Percentiles rank a stretch among this genome's conserved stretches.
These are phyloP conservation scores for Perca flavescens DNA, from an alignment of 2,113 vertebrate genomes.

Conservation along the genomic window DNA sequence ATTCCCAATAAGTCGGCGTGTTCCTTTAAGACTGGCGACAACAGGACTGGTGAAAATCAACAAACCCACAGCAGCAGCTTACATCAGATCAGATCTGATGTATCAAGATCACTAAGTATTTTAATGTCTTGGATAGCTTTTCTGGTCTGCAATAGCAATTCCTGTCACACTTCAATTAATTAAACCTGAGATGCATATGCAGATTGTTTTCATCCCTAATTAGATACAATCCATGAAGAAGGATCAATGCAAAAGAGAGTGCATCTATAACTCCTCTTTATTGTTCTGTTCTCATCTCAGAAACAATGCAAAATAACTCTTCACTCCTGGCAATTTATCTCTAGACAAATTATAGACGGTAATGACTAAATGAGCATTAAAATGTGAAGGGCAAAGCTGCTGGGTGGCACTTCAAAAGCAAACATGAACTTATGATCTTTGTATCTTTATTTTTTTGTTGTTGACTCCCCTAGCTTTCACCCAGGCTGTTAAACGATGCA, in stretches of 20 bases:
- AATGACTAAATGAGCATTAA: constrained; percentile 7
- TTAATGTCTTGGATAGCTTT: constrained; percentile 54
- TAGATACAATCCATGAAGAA: constrained; percentile 48
- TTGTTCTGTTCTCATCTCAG: constrained; percentile 41
- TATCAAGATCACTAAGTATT: background rate
- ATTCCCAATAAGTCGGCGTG: too few species aligned
- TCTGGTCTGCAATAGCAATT: constrained; percentile 50
- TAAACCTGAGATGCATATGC: constrained; percentile 53
- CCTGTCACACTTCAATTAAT: constrained; percentile 56
- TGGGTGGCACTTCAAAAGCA: constrained; percentile 5
- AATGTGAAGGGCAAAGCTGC: background rate
- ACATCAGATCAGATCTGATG: constrained; percentile 18
- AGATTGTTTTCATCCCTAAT: constrained; percentile 59
- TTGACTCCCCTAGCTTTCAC: constrained; percentile 3
- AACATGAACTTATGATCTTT: background rate
- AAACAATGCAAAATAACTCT: constrained; percentile 53
- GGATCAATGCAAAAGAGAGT: constrained; percentile 40
- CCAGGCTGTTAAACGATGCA: background rate
- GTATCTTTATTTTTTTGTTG: constrained; percentile 2
- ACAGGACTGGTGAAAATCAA: constrained; percentile 28
- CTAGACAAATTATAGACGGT: constrained; percentile 12
- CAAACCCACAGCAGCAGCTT: constrained; percentile 5
- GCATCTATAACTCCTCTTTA: constrained; percentile 45
- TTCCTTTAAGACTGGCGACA: background rate
- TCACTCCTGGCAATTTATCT: constrained; percentile 29